Evolutionary conservation across 2,797 vertebrate genomes (phyloP).

Genomic region (Sebastes aleutianus): DNA sequence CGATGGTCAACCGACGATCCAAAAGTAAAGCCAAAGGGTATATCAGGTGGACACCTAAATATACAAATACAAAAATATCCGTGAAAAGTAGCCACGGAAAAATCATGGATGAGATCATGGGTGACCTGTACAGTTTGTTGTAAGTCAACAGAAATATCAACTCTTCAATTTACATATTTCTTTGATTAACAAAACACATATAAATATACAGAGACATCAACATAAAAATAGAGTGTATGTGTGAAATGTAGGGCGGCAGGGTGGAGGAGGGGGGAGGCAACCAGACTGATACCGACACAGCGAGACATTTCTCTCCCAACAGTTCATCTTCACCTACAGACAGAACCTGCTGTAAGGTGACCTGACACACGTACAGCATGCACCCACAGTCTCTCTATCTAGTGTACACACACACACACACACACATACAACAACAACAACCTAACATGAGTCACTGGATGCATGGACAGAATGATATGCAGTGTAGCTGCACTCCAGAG

Average conservation of each 20-base stretch:
- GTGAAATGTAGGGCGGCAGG: not conserved
- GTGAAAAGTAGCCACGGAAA: too few relatives aligned
- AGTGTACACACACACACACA: not conserved
- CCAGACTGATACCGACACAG: conserved; percentile 19
- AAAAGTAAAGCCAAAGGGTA: too few relatives aligned
- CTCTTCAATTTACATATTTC: too few relatives aligned
- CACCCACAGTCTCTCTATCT: conserved; percentile 2
- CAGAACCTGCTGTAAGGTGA: conserved; percentile 33
- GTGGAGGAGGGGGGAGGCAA: not conserved
- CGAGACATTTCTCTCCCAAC: conserved; percentile 20
- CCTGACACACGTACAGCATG: not conserved
- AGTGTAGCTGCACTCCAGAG: conserved; percentile 10
- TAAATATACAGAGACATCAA: not conserved
- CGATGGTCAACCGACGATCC: too few relatives aligned
- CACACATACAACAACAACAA: not conserved
- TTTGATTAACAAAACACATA: too few relatives aligned
- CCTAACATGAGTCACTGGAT: conserved; percentile 19
- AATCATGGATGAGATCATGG: too few relatives aligned
- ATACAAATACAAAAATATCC: too few relatives aligned
- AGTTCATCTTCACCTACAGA: conserved; percentile 29
- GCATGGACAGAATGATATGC: conserved; percentile 9
- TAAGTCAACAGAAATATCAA: too few relatives aligned
- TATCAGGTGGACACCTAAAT: too few relatives aligned
- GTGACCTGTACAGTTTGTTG: too few relatives aligned
- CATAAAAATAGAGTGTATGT: not conserved